Evolutionary conservation across 64 coral and sea anemone species (phyloP), one percentile per base, ranked within the genome.

Genomic region (Montipora cactus): DNA sequence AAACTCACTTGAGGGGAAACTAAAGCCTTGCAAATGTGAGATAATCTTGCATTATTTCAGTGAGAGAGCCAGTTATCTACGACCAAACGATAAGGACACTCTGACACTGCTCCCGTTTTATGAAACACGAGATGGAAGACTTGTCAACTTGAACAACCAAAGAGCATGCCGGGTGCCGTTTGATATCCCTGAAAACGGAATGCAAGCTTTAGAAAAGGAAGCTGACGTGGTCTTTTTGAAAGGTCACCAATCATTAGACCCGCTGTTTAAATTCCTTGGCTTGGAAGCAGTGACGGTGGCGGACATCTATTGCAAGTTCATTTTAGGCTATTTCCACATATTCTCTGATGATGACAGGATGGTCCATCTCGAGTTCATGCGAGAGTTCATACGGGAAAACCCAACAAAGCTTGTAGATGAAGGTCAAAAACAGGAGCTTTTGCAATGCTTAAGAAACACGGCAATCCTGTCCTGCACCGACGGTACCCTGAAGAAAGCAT

Each of bases 221-320:
- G 25, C 15, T 0, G 7, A 75, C 67, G 45, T 70, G 48, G 59
- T 79, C 0, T 93, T 93, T 89, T 62, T 94, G 16, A 67, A 93
- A 66, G 16, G 1, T 10, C 49, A 6, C 5, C 7, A 0, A 0
- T 0, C 0, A 19, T 64, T 93, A 2, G 7, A 15, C 7, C 8
- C 83, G 2, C 82, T 93, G 2, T 85, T 81, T 70, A 0, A 81
- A 47, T 82, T 94, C 2, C 77, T 94, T 44, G 44, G 4, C 3
- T 89, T 68, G 8, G 47, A 94, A 62, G 70, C 48, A 11, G 19
- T 59, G 5, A 89, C 86, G 74, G 9, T 10, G 73, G 66, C 88
- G 5, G 92, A 89, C 51, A 77, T 83, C 12, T 94, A 94, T 53
- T 94, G 92, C 23, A 71, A 81, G 5, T 78, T 94, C 37, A 62